Evolutionary conservation across 2,113 vertebrate genomes (phyloP).

Genomic region (Chloropsis hardwickii): DNA sequence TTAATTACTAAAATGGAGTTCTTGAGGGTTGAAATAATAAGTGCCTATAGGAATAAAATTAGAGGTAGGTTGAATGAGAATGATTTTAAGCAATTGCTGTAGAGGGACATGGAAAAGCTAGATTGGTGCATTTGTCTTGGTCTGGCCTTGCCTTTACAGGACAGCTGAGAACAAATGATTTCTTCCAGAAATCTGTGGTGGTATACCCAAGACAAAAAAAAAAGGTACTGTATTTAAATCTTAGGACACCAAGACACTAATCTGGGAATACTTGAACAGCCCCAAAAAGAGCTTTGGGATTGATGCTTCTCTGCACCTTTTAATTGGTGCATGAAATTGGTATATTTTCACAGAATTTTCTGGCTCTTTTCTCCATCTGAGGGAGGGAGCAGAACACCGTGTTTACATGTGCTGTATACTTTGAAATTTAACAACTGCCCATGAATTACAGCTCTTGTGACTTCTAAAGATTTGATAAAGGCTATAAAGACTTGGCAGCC

Average conservation of each 20-base stretch:
- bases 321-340: slow-evolving; percentile 35
- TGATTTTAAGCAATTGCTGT: not conserved
- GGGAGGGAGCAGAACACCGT: not conserved
- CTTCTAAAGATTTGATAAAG: not conserved
- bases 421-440: not conserved
- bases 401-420: not conserved
- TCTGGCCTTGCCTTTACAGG: not conserved
- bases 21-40: not conserved
- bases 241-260: not conserved
- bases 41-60: not conserved
- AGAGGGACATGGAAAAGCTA: not conserved
- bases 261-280: not conserved
- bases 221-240: not conserved
- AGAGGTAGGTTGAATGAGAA: not conserved
- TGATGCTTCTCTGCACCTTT: not conserved
- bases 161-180: not conserved
- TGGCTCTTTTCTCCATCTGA: not conserved
- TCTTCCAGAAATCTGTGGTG: not conserved
- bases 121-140: not conserved
- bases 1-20: not conserved
- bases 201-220: not conserved
- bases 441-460: not conserved
- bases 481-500: not conserved
- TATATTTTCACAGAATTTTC: not conserved
- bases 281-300: not conserved